Evolutionary conservation across 2,113 vertebrate genomes (phyloP).

Genomic region (Syrrhaptes paradoxus): DNA sequence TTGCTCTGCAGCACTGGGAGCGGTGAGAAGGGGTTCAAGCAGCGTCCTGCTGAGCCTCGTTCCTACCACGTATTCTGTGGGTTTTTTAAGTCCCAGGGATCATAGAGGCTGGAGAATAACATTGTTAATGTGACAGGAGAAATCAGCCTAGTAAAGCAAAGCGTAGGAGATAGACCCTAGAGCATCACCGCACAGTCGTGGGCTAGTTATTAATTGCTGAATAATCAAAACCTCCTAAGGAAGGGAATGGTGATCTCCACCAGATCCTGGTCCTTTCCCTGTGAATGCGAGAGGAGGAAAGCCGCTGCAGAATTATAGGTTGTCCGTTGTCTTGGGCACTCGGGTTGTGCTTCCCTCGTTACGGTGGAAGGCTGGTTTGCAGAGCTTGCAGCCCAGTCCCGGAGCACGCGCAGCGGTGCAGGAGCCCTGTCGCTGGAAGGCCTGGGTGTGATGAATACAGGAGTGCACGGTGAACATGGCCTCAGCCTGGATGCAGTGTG

Average conservation of each 20-base stretch:
- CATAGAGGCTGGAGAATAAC: neutral
- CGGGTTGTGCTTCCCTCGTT: neutral
- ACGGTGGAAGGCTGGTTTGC: no score
- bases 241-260: neutral
- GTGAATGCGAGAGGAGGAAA: accelerated
- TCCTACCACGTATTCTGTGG: neutral
- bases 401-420: accelerated
- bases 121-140: neutral
- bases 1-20: neutral
- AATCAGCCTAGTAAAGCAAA: neutral
- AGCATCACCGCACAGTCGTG: no score
- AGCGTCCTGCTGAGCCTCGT: neutral
- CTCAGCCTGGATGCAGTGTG: neutral
- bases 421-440: neutral
- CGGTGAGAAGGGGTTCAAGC: neutral
- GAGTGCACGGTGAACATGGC: accelerated
- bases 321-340: neutral
- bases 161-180: neutral
- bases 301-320: neutral
- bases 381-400: no score
- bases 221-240: neutral
- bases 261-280: neutral
- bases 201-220: neutral
- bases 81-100: neutral
- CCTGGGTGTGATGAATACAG: neutral